phyloP scores from a whole-genome alignment of 2,113 vertebrate species.

The Engraulis encrasicolus region DNA sequence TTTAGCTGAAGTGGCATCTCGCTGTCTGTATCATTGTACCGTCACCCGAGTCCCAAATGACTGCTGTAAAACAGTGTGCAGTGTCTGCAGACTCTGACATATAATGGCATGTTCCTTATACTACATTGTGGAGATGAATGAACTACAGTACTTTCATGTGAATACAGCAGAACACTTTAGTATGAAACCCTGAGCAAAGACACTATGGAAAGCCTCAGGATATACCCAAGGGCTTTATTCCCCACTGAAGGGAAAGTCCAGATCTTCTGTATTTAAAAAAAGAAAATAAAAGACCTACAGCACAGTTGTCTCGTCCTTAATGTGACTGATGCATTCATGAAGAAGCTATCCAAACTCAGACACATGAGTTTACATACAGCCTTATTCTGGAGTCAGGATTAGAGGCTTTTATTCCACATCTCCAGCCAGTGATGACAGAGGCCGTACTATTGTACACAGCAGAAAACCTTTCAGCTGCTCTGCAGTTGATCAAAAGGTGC shows the following conservation, averaged over 20 bases:
- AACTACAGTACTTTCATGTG: neutral
- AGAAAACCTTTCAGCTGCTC: constrained; percentile 19
- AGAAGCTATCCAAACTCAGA: neutral
- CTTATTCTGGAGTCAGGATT: neutral
- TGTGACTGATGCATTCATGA: neutral
- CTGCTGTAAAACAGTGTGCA: too few species aligned
- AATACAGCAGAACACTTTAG: neutral
- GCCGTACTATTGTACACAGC: neutral
- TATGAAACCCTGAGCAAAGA: too few species aligned
- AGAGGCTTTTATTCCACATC: neutral
- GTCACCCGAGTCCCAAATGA: too few species aligned
- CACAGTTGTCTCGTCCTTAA: neutral
- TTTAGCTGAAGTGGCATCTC: too few species aligned
- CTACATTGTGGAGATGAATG: too few species aligned
- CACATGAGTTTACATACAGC: neutral
- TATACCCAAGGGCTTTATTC: neutral
- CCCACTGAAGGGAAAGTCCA: neutral
- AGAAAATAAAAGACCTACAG: constrained; percentile 7
- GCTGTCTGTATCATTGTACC: too few species aligned
- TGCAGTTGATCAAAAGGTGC: neutral
- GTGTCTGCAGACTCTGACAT: too few species aligned
- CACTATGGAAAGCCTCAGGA: too few species aligned
- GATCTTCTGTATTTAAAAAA: neutral
- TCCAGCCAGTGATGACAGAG: neutral
- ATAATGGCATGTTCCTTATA: neutral